Base-by-base conservation (phyloP, 2,113 vertebrate genomes). In the Pristiophorus japonicus region DNA sequence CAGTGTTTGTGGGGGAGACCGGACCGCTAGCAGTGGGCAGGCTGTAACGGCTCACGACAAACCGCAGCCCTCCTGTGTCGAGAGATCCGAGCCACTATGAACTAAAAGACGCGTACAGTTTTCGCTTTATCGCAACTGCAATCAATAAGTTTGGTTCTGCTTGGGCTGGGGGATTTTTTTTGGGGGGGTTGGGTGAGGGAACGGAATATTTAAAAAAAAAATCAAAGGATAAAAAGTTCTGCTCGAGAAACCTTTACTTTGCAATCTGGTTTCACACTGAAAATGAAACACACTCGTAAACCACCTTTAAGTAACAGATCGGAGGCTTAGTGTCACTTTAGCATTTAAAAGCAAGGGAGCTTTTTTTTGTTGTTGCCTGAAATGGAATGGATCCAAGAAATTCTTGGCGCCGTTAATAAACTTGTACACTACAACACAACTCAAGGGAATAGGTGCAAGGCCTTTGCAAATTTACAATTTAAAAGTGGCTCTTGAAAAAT, bases 391-490 rank as follows among this genome's bases (percentile, higher is more conserved):
- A 67, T 94, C 93, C 93, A 94, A 94, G 27, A 67, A 94, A 94
- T 70, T 94, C 65, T 94, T 94, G 65, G 93, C 93, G 42, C 30
- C 1, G 63, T 70, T 70, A 94, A 94, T 94, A 94, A 94, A 70
- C 66, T 94, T 51, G 66, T 70, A 94, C 45, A 16, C 93, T 94
- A 30, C 93, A 94, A 94, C 65, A 94, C 38, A 73, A 94, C 93
- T 94, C 93, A 63, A 51, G 93, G 93, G 93, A 94, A 70, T 94
- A 94, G 93, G 93, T 94, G 93, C 93, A 94, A 70, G 88, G 88
- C 88, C 88, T 92, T 62, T 92, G 62, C 88, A 92, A 94, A 70
- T 67, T 94, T 47, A 67, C 93, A 94, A 47, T 70, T 94, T 67
- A 70, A 94, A 94, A 94, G 65, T 94, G 66, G 65, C 93, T 94